A percentile compares a stretch with the other conserved stretches of the same genome.
Evolutionary conservation across 1,140 invertebrate species (phyloP).

Genomic region (Carcinoscorpius rotundicauda): DNA sequence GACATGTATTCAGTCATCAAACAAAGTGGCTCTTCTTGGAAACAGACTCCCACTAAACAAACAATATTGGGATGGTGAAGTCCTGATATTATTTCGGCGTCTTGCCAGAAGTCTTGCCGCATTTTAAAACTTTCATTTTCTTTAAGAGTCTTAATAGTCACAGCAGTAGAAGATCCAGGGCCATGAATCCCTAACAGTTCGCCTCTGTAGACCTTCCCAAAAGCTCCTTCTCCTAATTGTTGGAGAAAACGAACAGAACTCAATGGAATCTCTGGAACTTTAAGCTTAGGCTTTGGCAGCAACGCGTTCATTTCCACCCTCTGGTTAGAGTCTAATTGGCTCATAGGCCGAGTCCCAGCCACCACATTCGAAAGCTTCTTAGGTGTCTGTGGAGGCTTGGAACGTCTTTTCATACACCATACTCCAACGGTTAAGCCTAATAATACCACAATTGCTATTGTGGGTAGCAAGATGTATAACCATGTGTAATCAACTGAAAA

Average conservation of each 20-base stretch:
- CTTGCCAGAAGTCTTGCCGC: constrained; percentile 73
- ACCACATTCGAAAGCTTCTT: constrained; percentile 14
- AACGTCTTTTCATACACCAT: constrained; percentile 25
- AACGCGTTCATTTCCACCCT: constrained; percentile 55
- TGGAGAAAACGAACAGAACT: constrained; percentile 76
- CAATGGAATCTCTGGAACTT: constrained; percentile 46
- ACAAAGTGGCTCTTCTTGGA: constrained; percentile 79
- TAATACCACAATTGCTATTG: constrained; percentile 38
- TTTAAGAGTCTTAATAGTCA: constrained; percentile 88
- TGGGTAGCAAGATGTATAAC: constrained; percentile 44
- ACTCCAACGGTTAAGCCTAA: constrained; percentile 38
- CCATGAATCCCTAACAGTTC: constrained; percentile 50
- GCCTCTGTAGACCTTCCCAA: constrained; percentile 92
- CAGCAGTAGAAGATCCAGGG: constrained; percentile 37
- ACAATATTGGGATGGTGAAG: constrained; percentile 90
- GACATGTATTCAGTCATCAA: constrained; percentile 95
- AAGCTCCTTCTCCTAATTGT: constrained; percentile 90
- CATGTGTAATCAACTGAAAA: constrained; percentile 31
- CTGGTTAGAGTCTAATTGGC: constrained; percentile 14
- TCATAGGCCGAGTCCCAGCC: constrained; percentile 4
- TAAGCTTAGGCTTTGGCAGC: constrained; percentile 40
- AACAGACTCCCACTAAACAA: constrained; percentile 79
- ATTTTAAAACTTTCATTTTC: constrained; percentile 85
- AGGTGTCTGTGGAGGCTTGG: constrained; percentile 1
- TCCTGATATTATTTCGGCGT: constrained; percentile 83